Evolutionary conservation across 2,888 invertebrate genomes (phyloP).

Genomic region (Lepidonotus clava): DNA sequence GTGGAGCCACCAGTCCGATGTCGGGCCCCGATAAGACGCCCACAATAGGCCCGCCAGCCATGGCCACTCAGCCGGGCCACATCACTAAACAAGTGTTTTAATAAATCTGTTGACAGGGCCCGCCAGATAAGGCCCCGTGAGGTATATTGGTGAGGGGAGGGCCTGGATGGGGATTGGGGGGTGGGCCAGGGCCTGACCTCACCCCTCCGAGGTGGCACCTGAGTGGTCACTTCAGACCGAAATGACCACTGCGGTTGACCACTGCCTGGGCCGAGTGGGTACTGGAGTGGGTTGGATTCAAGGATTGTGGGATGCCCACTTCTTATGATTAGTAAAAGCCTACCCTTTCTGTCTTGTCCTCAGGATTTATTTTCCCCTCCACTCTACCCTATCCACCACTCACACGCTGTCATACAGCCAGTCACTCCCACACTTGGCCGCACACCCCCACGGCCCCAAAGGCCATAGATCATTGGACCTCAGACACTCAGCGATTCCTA

Average conservation of each 20-base stretch:
- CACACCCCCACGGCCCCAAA: not conserved
- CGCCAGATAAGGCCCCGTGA: not conserved
- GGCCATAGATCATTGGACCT: conserved; percentile 12
- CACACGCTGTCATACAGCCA: not conserved
- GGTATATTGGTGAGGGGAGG: conserved; percentile 22
- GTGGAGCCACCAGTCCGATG: conserved; percentile 40
- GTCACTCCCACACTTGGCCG: not conserved
- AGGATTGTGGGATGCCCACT: no score
- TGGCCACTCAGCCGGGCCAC: conserved; percentile 9
- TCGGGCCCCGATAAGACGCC: conserved; percentile 3
- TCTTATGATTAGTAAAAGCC: no score
- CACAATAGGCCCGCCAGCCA: conserved; percentile 27
- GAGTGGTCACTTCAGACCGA: conserved; percentile 29
- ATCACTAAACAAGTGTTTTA: conserved; percentile 56
- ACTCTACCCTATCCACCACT: not conserved
- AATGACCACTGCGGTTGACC: conserved; percentile 32
- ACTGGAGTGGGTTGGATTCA: no score
- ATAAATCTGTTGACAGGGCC: conserved; percentile 55
- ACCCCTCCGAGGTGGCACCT: not conserved
- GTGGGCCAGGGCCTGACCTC: not conserved
- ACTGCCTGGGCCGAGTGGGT: no score
- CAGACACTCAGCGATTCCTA: conserved; percentile 10
- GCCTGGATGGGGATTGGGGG: not conserved
- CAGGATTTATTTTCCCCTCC: not conserved
- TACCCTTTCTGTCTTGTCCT: not conserved